Evolutionary conservation across 2,888 invertebrate species (phyloP).

Genomic region (Pammene aurita): DNA sequence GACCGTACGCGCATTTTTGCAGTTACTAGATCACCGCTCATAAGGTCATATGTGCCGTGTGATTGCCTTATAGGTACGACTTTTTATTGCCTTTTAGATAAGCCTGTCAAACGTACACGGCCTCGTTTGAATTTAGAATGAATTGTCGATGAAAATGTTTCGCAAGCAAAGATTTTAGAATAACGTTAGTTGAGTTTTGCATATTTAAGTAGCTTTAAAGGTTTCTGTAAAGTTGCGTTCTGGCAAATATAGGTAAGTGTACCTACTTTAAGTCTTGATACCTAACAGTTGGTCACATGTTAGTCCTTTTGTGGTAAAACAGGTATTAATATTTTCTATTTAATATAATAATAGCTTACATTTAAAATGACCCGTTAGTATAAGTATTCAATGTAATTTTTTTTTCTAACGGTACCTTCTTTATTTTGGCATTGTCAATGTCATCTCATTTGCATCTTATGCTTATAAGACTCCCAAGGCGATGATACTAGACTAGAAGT

Average conservation of each 20-base stretch:
- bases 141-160: constrained; percentile 22
- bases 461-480: neutral
- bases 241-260: neutral
- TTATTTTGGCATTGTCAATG: neutral
- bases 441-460: neutral
- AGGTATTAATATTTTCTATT: no score
- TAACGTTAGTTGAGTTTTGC: constrained; percentile 1
- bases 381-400: neutral
- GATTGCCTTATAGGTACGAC: neutral
- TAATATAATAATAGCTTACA: no score
- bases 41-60: neutral
- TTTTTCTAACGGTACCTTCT: neutral
- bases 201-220: neutral
- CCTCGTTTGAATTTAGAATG: constrained; percentile 23
- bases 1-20: constrained; percentile 21
- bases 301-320: no score
- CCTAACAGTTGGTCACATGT: no score
- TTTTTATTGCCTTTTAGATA: neutral
- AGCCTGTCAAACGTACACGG: constrained; percentile 20
- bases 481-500: neutral
- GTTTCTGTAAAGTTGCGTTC: neutral
- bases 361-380: no score
- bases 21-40: neutral
- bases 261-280: neutral
- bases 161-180: constrained; percentile 3